Evolutionary conservation across 2,113 vertebrate species (phyloP), one percentile per base, ranked within the genome.

Genomic region (Macquaria australasica): DNA sequence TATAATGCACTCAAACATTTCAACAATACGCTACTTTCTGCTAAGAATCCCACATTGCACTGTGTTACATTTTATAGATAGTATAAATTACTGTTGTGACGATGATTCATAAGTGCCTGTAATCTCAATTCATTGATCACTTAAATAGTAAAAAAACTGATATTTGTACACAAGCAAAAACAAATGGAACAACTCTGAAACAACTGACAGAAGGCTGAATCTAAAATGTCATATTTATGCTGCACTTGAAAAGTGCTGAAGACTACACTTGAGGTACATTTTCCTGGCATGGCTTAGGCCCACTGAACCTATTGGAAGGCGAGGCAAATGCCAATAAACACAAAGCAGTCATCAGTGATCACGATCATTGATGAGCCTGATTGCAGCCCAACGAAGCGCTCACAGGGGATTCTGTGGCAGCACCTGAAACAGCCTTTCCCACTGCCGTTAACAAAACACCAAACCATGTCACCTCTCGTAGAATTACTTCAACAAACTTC

Each of bases 291-390:
- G 43, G 18, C 50, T 69, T 15, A 58, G 63, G 64, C 21, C 50
- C 20, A 64, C n/a, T 56, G 20, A 73, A 53, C 50, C 68, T 70
- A 43, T 53, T 73, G 62, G 23, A 53, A 34, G 41, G 4, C 16
- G 50, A 78, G 1, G 23, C 41, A 51, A 84, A 74, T 20, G 81
- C 71, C 79, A 82, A 82, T 48, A 45, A 82, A 87, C 41, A 77
- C 81, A 70, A 31, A 43, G 76, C 59, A 39, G 71, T 79, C 41
- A 73, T 55, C 23, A 37, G 69, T 25, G 68, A 59, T 90, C 62
- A 21, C 4, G 25, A 58, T 45, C 39, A 41, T 8, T 55, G 67
- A 86, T 67, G 48, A 77, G 23, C 25, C 45, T 39, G 20, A 76
- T 31, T 12, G 1, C 75, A 15, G 50, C 56, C 64, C 58, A 64